A percentile compares a stretch with the other conserved stretches of the same genome.
phyloP scores from a whole-genome alignment of 2,797 vertebrate species.

The Aphelocoma californica region DNA sequence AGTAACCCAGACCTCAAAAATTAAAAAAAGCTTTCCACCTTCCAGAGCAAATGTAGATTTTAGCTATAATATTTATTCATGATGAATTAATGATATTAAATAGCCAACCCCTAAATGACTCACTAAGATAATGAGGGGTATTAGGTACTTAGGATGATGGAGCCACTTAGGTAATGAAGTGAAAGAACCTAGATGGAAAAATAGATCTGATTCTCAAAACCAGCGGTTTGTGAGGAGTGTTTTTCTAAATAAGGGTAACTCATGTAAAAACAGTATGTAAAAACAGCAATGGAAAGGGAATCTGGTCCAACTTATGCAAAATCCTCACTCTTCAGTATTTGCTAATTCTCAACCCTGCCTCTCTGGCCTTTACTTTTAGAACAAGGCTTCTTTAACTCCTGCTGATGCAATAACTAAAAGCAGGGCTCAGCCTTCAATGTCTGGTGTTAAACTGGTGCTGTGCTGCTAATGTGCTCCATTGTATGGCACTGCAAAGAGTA shows the following conservation, averaged over 20 bases:
- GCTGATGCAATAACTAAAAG: constrained; percentile 53
- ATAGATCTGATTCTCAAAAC: constrained; percentile 26
- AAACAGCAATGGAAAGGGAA: constrained; percentile 58
- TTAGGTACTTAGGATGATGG: constrained; percentile 44
- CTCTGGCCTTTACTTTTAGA: constrained; percentile 49
- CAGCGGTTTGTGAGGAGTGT: constrained; percentile 21
- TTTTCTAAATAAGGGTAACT: constrained; percentile 49
- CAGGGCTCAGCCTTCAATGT: constrained; percentile 12
- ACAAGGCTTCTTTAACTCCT: constrained; percentile 56
- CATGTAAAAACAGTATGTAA: neutral
- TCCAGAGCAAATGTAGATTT: constrained; percentile 30
- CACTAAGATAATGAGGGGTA: constrained; percentile 46
- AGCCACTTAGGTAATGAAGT: constrained; percentile 48
- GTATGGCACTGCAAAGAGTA: neutral
- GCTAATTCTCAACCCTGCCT: constrained; percentile 25
- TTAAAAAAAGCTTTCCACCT: constrained; percentile 25
- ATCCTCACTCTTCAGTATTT: constrained; percentile 50
- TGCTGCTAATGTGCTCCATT: neutral
- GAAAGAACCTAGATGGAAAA: constrained; percentile 32
- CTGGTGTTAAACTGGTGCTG: neutral
- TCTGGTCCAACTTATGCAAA: constrained; percentile 52
- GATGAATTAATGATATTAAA: constrained; percentile 48
- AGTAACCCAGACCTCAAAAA: constrained; percentile 9
- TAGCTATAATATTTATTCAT: constrained; percentile 46
- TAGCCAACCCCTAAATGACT: neutral